phyloP scores from a whole-genome alignment of 1,140 invertebrate genomes.

The Nephila pilipes region DNA sequence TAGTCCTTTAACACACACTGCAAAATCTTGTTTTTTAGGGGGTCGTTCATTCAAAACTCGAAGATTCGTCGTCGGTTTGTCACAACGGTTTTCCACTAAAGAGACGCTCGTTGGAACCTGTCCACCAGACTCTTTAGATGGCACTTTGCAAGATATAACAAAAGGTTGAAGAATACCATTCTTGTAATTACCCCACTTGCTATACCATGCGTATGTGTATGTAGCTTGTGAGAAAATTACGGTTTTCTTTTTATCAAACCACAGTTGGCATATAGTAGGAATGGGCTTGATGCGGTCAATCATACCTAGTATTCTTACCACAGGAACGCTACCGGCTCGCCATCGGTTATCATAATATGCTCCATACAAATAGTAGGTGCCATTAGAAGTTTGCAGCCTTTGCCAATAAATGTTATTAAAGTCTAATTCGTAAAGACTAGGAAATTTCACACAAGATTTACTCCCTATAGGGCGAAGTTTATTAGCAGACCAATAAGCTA shows the following conservation, averaged over 20 bases:
- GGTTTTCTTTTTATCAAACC: constrained; percentile 92
- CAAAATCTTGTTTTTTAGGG: constrained; percentile 89
- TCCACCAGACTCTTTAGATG: constrained; percentile 81
- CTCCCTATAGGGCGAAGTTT: constrained; percentile 83
- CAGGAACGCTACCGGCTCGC: constrained; percentile 88
- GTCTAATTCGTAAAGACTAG: constrained; percentile 88
- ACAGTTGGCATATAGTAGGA: constrained; percentile 92
- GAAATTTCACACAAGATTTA: constrained; percentile 89
- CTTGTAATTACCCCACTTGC: constrained; percentile 96
- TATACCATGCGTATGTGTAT: constrained; percentile 97
- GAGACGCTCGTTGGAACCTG: constrained; percentile 92
- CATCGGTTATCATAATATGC: constrained; percentile 93
- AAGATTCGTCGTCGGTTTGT: constrained; percentile 92
- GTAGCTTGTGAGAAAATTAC: constrained; percentile 87
- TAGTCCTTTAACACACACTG: constrained; percentile 96
- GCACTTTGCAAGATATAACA: constrained; percentile 92
- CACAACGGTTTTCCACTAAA: constrained; percentile 91
- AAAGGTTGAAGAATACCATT: constrained; percentile 95
- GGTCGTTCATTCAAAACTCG: constrained; percentile 88
- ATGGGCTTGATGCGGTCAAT: constrained; percentile 92
- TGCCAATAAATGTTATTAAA: constrained; percentile 97
- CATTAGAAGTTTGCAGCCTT: constrained; percentile 88
- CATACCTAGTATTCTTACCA: constrained; percentile 93
- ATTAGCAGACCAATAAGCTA: constrained; percentile 78
- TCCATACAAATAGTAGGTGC: constrained; percentile 93